Conservation (phyloP, 2,797 vertebrate species). For the Hipposideros larvatus region DNA sequence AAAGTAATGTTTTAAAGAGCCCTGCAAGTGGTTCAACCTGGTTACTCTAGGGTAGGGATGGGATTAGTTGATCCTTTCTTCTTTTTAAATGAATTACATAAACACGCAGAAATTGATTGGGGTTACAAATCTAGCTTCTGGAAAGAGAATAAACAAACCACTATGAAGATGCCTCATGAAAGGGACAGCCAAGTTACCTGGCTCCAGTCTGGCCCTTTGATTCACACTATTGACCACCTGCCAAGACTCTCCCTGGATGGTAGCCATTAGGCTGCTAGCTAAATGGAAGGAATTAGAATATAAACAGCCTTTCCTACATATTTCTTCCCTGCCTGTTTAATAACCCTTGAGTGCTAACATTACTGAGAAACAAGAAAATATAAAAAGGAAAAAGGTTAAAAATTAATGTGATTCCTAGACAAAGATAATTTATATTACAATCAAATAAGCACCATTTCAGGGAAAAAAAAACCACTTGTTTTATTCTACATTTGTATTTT, state of each 20-base stretch:
- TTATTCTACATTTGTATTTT: background rate
- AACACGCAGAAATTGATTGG: slow-evolving; percentile 26
- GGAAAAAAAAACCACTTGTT: background rate
- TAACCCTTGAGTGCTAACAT: slow-evolving; percentile 21
- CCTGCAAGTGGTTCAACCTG: background rate
- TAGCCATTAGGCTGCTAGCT: slow-evolving; percentile 73
- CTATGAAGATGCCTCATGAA: slow-evolving; percentile 45
- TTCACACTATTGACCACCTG: slow-evolving; percentile 7
- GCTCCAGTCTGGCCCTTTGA: background rate
- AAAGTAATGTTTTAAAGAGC: slow-evolving; percentile 6
- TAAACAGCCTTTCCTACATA: slow-evolving; percentile 59
- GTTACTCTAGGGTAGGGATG: background rate
- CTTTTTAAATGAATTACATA: slow-evolving; percentile 37
- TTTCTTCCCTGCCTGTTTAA: slow-evolving; percentile 68
- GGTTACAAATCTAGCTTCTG: slow-evolving; percentile 69
- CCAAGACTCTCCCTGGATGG: slow-evolving; percentile 38
- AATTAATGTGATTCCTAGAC: background rate
- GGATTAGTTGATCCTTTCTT: background rate
- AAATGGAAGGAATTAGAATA: slow-evolving; percentile 67
- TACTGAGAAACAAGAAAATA: slow-evolving; percentile 45
- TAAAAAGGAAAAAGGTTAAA: slow-evolving; percentile 44
- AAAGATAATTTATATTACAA: slow-evolving; percentile 55
- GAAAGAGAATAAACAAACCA: slow-evolving; percentile 23
- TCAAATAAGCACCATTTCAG: slow-evolving; percentile 61
- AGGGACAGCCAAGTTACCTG: background rate